These are phyloP conservation scores for Psilanteris sp. DNA, from an alignment of 1,140 invertebrate species.

Conservation along the genomic window DNA sequence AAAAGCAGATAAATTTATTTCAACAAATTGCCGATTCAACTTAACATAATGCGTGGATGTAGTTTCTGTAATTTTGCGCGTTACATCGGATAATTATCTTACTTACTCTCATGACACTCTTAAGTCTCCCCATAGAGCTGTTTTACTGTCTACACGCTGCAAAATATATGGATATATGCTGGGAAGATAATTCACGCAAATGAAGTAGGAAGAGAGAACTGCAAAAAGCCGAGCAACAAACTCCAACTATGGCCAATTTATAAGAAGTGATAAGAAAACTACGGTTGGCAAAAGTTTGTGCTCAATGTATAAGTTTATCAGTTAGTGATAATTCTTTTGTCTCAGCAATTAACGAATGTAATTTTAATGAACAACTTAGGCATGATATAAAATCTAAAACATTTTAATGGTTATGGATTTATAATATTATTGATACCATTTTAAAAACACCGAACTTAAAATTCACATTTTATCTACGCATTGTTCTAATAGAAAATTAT, in stretches of 20 bases:
- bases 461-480: too few species aligned
- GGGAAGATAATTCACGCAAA: constrained; percentile 54
- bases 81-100: constrained; percentile 56
- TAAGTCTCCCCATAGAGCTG: constrained; percentile 54
- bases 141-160: constrained; percentile 54
- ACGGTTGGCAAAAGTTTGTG: constrained; percentile 10
- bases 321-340: constrained; percentile 9
- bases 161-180: constrained; percentile 54
- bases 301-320: constrained; percentile 21
- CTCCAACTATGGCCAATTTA: constrained; percentile 40
- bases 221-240: constrained; percentile 50
- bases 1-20: constrained; percentile 28
- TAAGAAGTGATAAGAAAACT: constrained; percentile 37
- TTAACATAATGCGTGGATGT: constrained; percentile 42
- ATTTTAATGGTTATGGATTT: too few species aligned
- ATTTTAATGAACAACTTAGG: too few species aligned
- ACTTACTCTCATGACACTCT: constrained; percentile 54
- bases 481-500: too few species aligned
- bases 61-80: constrained; percentile 49
- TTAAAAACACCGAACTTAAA: too few species aligned
- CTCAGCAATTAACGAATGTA: background rate
- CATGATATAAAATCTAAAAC: too few species aligned
- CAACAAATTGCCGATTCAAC: constrained; percentile 54
- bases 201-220: constrained; percentile 41
- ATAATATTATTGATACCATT: too few species aligned